Base-by-base conservation (phyloP, 2,113 vertebrate genomes). In the Pterocles gutturalis region DNA sequence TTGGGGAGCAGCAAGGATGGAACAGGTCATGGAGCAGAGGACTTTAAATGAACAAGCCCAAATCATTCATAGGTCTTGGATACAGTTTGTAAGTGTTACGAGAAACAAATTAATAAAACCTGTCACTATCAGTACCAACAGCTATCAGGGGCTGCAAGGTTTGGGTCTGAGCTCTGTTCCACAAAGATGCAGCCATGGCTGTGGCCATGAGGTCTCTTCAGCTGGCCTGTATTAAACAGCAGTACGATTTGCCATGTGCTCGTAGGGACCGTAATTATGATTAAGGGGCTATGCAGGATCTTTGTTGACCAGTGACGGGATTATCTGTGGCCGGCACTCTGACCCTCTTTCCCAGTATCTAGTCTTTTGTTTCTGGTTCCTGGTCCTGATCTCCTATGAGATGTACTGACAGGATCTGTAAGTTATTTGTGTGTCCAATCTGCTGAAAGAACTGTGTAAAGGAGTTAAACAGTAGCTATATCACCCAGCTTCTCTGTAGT, bases 131-230 rank as follows among this genome's bases (percentile, higher is more conserved):
- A 17, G 34, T 55, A 61, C 29, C 76, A 61, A 24, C 38, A 71
- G 10, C 17, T 77, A 28, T 26, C 24, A 61, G 51, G 33, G 25
- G 11, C 43, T 86, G 36, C 0, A 1, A 66, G 34, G 33, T 34
- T 41, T 46, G 24, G 15, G 21, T 34, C 53, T 31, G 62, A 70
- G 62, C 33, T 36, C 46, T 28, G 6, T 48, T 57, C 62, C 46
- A 66, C 51, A 41, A 25, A 60, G 80, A 38, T 12, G 11, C 5
- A 16, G 24, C 10, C 48, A 28, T 11, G 0, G 1, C 31, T 51
- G 38, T 60, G 43, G 24, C 57, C 0, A 0, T 19, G 34, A 3
- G 5, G 28, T 29, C 48, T 34, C 34, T 53, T 79, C 66, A 79
- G 33, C 45, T 1, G 1, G 25, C 26, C 17, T 53, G 26, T 43